Base-by-base conservation (phyloP, 2,113 vertebrate genomes). In the Seriola dumerili region DNA sequence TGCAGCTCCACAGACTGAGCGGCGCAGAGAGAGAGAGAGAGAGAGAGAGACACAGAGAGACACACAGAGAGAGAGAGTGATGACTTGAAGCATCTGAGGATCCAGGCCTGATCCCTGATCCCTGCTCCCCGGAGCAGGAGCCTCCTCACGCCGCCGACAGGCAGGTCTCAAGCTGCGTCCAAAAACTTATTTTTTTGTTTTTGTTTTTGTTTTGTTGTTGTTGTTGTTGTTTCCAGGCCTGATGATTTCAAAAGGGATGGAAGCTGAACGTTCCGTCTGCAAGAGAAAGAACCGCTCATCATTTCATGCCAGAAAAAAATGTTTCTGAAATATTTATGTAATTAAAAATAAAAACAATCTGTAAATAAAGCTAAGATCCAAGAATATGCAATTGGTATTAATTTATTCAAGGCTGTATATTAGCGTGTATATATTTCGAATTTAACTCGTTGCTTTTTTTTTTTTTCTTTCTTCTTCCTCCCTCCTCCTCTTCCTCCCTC, bases 391-490 rank as follows among this genome's bases (percentile, higher is more conserved):
- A 98, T 98, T 96, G 96, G 97, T 99, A 98, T 99, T 99, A 99
- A 99, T 99, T 99, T 99, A 99, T 99, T 99, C 96, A 97, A 96
- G 96, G 93, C 96, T 99, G 98, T 99, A 98, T 97, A 99, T 96
- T 96, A 95, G 95, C 95, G 95, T 99, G 98, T 99, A 98, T 95
- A 98, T 98, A 97, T 97, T 96, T 97, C 94, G 96, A 98, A 95
- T 97, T 96, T 95, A 97, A 97, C 93, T 97, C 94, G 81, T 96
- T 86, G 63, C 85, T 87, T 88, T 88, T 87, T 89, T 44, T 44
- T 88, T 93, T 91, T 1, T 29, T 29, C 29, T 29, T 29, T 29
- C 29, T 29, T 29, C 29, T 29, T 29, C 29, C 29, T 29, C 29
- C 29, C 29, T 29, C 29, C 29, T 29, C 29, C 29, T 29, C 29